Evolutionary conservation across 30 jellyfish, hydroid and myxozoan genomes (phyloP).

Genomic region (Mastigias papua): DNA sequence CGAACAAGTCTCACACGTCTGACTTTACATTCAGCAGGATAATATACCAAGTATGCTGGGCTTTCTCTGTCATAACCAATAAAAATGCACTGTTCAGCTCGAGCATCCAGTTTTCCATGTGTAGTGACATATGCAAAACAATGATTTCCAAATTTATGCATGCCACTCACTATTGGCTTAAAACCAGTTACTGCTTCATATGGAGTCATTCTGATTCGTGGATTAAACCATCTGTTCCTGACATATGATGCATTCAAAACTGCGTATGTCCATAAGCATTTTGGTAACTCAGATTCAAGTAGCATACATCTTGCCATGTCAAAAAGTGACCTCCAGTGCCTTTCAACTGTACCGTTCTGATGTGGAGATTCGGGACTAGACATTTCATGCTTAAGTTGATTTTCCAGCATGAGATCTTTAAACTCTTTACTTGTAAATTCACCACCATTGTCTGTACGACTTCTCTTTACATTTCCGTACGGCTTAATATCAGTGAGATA

Average conservation of each 20-base stretch:
- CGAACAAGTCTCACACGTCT: constrained; percentile 50
- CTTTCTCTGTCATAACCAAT: constrained; percentile 75
- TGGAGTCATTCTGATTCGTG: constrained; percentile 45
- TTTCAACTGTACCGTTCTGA: constrained; percentile 74
- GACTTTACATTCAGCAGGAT: constrained; percentile 39
- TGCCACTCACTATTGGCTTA: constrained; percentile 7
- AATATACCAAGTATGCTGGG: constrained; percentile 64
- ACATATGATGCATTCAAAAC: constrained; percentile 74
- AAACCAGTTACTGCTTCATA: constrained; percentile 62
- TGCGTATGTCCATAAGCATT: constrained; percentile 83
- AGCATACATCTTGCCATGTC: constrained; percentile 68
- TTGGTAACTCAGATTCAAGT: constrained; percentile 74
- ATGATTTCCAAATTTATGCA: constrained; percentile 50
- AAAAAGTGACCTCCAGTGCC: constrained; percentile 54
- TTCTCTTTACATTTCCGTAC: constrained; percentile 61
- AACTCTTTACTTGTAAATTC: constrained; percentile 49
- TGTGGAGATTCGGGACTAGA: constrained; percentile 73
- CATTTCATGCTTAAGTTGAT: constrained; percentile 39
- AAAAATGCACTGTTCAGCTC: constrained; percentile 48
- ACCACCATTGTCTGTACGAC: constrained; percentile 60
- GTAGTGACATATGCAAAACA: constrained; percentile 59
- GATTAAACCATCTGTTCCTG: constrained; percentile 49
- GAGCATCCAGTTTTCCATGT: constrained; percentile 52
- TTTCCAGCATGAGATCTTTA: constrained; percentile 21
- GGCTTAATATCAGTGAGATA: constrained; percentile 72